A percentile compares a stretch with the other conserved stretches of the same genome.
Evolutionary conservation across 2,113 vertebrate species (phyloP).

Genomic region (Meles meles): DNA sequence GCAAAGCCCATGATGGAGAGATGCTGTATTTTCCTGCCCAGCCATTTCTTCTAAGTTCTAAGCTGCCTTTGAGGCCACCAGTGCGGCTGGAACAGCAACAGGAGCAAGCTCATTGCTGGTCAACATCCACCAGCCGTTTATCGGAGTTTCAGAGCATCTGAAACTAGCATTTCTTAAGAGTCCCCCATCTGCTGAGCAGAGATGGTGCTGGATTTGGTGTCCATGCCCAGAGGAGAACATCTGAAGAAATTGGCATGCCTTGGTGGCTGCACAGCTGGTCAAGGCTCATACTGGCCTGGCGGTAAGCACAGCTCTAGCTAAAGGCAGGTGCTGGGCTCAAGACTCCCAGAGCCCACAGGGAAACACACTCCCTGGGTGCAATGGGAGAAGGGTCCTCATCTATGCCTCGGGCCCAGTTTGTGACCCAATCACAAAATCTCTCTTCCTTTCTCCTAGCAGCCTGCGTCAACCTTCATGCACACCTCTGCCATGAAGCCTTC

Average conservation of each 20-base stretch:
- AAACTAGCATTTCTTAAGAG: background rate
- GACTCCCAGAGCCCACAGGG: background rate
- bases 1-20: background rate
- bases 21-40: background rate
- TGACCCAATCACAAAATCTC: background rate
- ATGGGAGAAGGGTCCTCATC: background rate
- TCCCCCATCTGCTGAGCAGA: background rate
- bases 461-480: background rate
- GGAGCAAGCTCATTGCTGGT: background rate
- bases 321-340: background rate
- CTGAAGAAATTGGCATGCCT: fast-evolving
- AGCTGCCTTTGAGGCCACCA: background rate
- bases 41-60: background rate
- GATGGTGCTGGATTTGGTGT: too few relatives aligned
- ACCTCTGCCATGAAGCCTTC: background rate
- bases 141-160: background rate
- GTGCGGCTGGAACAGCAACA: background rate
- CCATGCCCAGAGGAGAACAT: background rate
- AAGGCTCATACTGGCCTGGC: background rate
- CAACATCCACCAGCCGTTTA: background rate
- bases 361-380: background rate
- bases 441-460: background rate
- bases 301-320: background rate
- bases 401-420: background rate
- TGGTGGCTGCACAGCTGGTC: background rate